Percentiles rank a stretch among this genome's conserved stretches.
Evolutionary conservation across 2,888 invertebrate species (phyloP).

Genomic region (Leptopilina syphax): DNA sequence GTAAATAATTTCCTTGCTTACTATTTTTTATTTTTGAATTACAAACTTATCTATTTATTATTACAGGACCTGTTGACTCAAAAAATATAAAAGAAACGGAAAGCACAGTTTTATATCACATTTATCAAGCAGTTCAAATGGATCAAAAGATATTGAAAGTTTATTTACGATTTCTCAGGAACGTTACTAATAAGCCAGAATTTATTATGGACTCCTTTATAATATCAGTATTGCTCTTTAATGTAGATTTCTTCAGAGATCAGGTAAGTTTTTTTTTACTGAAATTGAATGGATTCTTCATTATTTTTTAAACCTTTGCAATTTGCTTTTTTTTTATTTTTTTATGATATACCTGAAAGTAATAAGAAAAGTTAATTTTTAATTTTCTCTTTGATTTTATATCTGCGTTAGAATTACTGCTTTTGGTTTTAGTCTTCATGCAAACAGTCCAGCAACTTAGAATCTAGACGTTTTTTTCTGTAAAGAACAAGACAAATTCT

Average conservation of each 20-base stretch:
- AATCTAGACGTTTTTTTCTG: no score
- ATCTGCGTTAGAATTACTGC: no score
- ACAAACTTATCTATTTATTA: neutral
- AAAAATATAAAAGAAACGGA: conserved; percentile 80
- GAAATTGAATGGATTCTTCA: conserved; percentile 25
- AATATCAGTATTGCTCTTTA: conserved; percentile 80
- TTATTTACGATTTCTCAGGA: conserved; percentile 77
- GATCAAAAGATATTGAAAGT: conserved; percentile 77
- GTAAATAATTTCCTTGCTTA: neutral
- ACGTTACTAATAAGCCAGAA: conserved; percentile 79
- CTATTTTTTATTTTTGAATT: conserved; percentile 22
- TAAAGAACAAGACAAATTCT: no score
- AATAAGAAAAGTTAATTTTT: no score
- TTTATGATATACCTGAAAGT: no score
- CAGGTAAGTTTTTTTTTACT: conserved; percentile 65
- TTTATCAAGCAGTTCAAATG: conserved; percentile 76
- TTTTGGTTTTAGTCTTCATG: no score
- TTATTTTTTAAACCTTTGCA: no score
- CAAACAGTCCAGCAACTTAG: no score
- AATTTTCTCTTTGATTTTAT: no score
- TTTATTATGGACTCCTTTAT: conserved; percentile 82
- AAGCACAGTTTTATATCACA: conserved; percentile 81
- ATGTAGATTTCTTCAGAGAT: conserved; percentile 78
- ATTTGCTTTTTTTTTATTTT: no score
- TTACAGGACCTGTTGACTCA: conserved; percentile 55